phyloP scores from a whole-genome alignment of 2,888 invertebrate genomes.

The Chrysolina haemoptera region DNA sequence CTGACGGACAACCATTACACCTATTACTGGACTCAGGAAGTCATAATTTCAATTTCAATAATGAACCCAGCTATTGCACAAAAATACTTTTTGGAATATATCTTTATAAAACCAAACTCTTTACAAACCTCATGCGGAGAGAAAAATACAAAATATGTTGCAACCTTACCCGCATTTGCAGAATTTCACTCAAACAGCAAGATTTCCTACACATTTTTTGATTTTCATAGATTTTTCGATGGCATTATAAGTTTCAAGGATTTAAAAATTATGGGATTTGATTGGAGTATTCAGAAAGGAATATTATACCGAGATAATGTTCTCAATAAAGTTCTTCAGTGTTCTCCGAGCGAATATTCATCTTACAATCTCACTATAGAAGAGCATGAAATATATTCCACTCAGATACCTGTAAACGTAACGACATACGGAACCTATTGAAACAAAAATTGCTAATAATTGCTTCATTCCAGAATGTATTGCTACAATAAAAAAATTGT shows the following conservation, averaged over 20 bases:
- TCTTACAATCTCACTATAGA: no score
- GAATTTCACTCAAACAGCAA: conserved; percentile 23
- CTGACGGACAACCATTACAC: background rate
- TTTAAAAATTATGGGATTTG: no score
- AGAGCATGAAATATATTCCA: no score
- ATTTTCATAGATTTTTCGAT: conserved; percentile 25
- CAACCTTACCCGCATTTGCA: conserved; percentile 23
- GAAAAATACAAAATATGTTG: conserved; percentile 2
- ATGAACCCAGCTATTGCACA: background rate
- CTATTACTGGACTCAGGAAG: background rate
- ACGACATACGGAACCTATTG: no score
- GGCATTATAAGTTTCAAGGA: conserved; percentile 19
- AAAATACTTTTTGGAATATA: background rate
- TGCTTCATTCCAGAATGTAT: no score
- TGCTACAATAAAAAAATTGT: no score
- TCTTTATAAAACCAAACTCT: background rate
- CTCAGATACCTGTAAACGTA: no score
- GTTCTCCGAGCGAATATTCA: background rate
- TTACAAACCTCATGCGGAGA: conserved; percentile 7
- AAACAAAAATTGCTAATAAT: no score
- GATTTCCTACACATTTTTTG: conserved; percentile 9
- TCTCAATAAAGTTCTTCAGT: background rate
- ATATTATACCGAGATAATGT: no score
- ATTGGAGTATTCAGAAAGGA: conserved; percentile 10
- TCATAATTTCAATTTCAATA: background rate